Base-by-base conservation (phyloP, 2,113 vertebrate genomes). In the Anseranas semipalmata region DNA sequence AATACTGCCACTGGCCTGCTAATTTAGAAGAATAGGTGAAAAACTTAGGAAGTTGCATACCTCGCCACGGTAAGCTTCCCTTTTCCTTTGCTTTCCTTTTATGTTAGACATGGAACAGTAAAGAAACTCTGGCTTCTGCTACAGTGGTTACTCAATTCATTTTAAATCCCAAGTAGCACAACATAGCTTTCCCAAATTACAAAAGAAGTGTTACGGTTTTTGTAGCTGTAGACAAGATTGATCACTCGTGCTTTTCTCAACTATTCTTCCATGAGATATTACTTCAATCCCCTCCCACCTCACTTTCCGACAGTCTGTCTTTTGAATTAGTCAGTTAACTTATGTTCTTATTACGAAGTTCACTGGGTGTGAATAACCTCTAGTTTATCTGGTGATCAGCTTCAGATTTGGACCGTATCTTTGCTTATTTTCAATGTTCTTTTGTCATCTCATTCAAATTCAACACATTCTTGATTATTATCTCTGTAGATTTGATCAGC, bases 11-110 rank as follows among this genome's bases (percentile, higher is more conserved):
- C 87, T 96, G 96, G 96, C 94, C 95, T 96, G 91, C 95, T 97
- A 96, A 92, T 97, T 97, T 96, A 96, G 95, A 97, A 97, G 96
- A 97, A 96, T 97, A 97, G 96, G 96, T 96, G 95, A 96, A 95
- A 96, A 96, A 91, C 95, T 95, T 97, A 96, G 96, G 70, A 96
- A 96, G 94, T 96, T 96, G 91, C 96, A 96, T 95, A 96, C 91
- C 58, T 95, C 96, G 89, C 67, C 77, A 95, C 94, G 91, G 93
- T 96, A 96, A 97, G 95, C 96, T 95, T 96, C 93, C 82, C 37
- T 91, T 97, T 96, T 96, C 74, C 55, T 92, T 96, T 94, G 91
- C 71, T 91, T 85, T 94, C 71, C 58, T 95, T 94, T 95, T 94
- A 22, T 85, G 67, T 95, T 94, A 95, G 74, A 66, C 93, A 63